Evolutionary conservation across 2,888 invertebrate genomes (phyloP).

Genomic region (Craniophora ligustri): DNA sequence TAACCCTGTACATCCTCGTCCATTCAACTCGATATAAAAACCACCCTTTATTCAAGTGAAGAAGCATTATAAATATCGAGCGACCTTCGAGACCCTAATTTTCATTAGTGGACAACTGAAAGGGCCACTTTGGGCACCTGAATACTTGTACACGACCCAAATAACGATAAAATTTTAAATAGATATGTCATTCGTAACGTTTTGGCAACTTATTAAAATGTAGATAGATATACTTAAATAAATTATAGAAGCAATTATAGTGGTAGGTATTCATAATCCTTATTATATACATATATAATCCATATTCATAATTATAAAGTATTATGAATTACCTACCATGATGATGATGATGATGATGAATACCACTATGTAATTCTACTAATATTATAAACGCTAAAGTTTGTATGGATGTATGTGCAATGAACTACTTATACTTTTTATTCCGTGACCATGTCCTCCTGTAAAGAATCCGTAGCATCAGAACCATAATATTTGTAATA

Average conservation of each 20-base stretch:
- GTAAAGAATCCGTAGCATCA: too few species aligned
- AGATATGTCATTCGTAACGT: conserved; percentile 3
- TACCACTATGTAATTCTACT: too few species aligned
- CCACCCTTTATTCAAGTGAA: conserved; percentile 31
- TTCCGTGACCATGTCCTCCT: too few species aligned
- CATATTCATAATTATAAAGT: too few species aligned
- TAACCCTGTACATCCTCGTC: conserved; percentile 1
- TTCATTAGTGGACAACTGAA: conserved; percentile 26
- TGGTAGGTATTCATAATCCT: too few species aligned
- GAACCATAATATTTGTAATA: too few species aligned
- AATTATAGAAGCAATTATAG: too few species aligned
- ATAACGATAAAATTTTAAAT: conserved; percentile 9
- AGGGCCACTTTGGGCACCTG: conserved; percentile 9
- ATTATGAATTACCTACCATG: too few species aligned
- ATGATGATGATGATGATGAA: too few species aligned
- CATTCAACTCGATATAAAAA: conserved; percentile 15
- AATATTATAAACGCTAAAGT: too few species aligned
- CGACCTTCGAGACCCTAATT: conserved; percentile 23
- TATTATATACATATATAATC: background rate
- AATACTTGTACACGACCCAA: conserved; percentile 9
- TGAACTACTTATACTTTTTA: too few species aligned
- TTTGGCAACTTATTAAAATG: background rate
- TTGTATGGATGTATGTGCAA: too few species aligned
- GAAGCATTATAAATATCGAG: conserved; percentile 30
- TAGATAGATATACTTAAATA: background rate